These are phyloP conservation scores for Eucidaris tribuloides DNA, from an alignment of 35 echinoderm and acorn worm species.

Conservation along the genomic window DNA sequence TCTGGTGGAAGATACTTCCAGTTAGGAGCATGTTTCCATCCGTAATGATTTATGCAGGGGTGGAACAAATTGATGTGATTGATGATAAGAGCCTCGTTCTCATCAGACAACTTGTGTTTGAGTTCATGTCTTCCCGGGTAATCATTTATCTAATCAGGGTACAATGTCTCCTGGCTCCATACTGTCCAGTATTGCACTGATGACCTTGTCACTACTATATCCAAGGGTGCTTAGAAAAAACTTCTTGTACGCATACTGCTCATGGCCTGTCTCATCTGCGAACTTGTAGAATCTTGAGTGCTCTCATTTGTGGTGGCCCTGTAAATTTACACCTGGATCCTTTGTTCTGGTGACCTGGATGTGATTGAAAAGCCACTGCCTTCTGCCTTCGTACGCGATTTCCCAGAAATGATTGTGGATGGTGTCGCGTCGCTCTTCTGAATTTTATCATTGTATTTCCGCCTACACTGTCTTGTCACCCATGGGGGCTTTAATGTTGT, in stretches of 20 bases:
- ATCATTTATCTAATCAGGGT: neutral
- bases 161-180: neutral
- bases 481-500: neutral
- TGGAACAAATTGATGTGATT: neutral
- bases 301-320: neutral
- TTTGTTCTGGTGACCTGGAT: neutral
- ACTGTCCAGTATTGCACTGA: neutral
- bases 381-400: neutral
- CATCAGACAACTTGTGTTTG: neutral
- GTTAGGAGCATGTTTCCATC: neutral
- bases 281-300: neutral
- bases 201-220: neutral
- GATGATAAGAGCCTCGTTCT: neutral
- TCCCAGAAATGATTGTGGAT: neutral
- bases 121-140: neutral
- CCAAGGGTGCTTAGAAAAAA: neutral
- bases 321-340: neutral
- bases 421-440: neutral
- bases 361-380: neutral
- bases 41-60: neutral
- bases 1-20: neutral
- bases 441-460: neutral
- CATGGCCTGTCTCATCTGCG: neutral
- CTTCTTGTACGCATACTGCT: neutral
- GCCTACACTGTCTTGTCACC: too few species aligned